Base-by-base conservation (phyloP, 2,797 vertebrate genomes). In the Alectoris magna region DNA sequence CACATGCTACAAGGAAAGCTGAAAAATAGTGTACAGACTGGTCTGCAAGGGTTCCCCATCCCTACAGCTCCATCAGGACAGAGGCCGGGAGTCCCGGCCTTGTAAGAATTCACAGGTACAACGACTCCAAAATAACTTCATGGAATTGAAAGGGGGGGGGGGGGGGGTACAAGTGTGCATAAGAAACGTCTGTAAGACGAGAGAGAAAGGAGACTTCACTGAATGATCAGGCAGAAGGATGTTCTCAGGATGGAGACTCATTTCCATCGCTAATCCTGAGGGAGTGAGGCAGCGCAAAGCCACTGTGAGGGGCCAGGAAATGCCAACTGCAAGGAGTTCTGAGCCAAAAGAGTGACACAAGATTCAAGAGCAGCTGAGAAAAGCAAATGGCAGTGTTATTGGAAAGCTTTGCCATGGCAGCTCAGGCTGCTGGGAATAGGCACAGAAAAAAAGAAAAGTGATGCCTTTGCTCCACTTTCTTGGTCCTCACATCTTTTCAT, bases 41-140 rank as follows among this genome's bases (percentile, higher is more conserved):
- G 41, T 23, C 60, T 46, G 68, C 39, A 71, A 84, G 64, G 78
- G 48, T 51, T 51, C 29, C 73, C 59, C 43, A 15, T 14, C 60
- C 75, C 72, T 80, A 0, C 18, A 84, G 49, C 51, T 69, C 15
- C 0, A 0, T 11, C 49, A 49, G 58, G 29, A n/a, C 1, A 14
- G 53, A 23, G 39, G 39, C 38, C 39, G 43, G 41, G 19, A 84
- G 51, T 46, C 38, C 46, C 75, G 56, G 46, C 31, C 55, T 26
- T 22, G 11, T 3, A 18, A n/a, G 31, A 38, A 26, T 17, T 70
- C 41, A 64, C 26, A 12, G 3, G 29, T 46, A 76, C 11, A 34
- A 18, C 49, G 22, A 74, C 27, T 74, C 66, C 62, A 62, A 77
- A 90, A 62, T 48, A 64, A 71, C 24, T 14, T 55, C 44, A 26